Evolutionary conservation across 37 sponge, comb jelly and placozoan species (phyloP), one percentile per base, ranked within the genome.

Genomic region (Eunapius fragilis): DNA sequence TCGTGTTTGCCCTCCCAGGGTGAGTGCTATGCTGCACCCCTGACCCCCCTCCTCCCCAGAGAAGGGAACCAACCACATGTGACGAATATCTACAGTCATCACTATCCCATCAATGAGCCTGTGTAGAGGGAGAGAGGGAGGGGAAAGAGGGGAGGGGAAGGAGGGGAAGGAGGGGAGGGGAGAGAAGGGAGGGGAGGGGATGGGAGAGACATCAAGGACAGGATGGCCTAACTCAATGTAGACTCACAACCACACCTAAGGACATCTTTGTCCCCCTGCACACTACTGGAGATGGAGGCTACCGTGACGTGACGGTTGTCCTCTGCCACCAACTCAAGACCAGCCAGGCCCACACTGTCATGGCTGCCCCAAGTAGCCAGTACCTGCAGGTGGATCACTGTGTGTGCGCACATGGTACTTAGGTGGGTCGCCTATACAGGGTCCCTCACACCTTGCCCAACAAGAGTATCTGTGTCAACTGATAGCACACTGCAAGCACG

Each of bases 41-140:
- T n/a, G n/a, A n/a, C n/a, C n/a, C n/a, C n/a, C n/a, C n/a, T n/a
- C n/a, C 26, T 83, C 25, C 74, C 41, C 32, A 14, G 77, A n/a
- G 48, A 89, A 88, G 26, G 93, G 93, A 0, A 80, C 81, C 14
- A 93, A 25, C 93, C 95, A 96, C 98, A 98, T 98, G 84, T 96
- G 86, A 2, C 84, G 80, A 31, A 75, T 89, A 77, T 89, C 87
- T 26, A 81, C 85, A 6, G 98, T 98, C 37, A 98, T 69, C 48
- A 88, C 92, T 25, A 86, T 77, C n/a, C 91, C 96, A 79, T 90
- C 86, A 25, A 97, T 47, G 47, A 97, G 50, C 48, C 86, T 92
- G 25, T 3, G 67, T 32, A 38, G 10, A 2, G 2, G 37, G 14
- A 33, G 47, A 24, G 33, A 13, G 33, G 34, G 23, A 22, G 22